Evolutionary conservation across 2,888 invertebrate species (phyloP), one percentile per base, ranked within the genome.

Genomic region (Chymomyza fuscimana): DNA sequence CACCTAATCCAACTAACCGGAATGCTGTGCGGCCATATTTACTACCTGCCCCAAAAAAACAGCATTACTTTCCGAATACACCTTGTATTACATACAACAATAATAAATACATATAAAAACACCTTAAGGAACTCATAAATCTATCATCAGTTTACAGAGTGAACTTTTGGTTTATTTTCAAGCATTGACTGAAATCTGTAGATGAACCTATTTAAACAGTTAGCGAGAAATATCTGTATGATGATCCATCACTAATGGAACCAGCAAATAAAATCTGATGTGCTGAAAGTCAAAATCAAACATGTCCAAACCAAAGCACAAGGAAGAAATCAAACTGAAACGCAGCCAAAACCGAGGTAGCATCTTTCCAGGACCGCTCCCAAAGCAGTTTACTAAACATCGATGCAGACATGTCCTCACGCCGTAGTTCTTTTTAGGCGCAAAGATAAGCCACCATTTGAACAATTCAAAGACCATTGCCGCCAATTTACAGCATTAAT

Each of bases 401-500:
- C 83, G 79, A 9, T 70, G 77, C 72, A 78, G 79, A 73, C 70
- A 94, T 94, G 94, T 94, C 94, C 86, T 93, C 93, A 84, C 92
- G 94, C 72, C 93, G 93, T 86, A 91, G 93, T 77, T 93, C 94
- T 56, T 90, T n/a, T 93, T 72, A 91, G 93, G 72, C 92, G 93
- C 67, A 75, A 65, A 61, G 93, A 93, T 79, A 93, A 93, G 86
- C 93, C 93, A 86, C 93, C 95, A 77, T 94, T 95, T 91, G 94
- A 96, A 90, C 95, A 95, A 90, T 94, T 96, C 90, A 95, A 96
- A 91, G 95, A 96, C 91, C 96, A 94, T 91, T 93, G 95, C 90
- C 94, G 97, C 71, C 94, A 95, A 85, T 95, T 98, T 90, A 94
- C 97, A 74, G 98, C 98, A 50, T 99, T 98, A 93, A 95, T 98